phyloP scores from a whole-genome alignment of 2,888 invertebrate species.

The Choreutis nemorana region DNA sequence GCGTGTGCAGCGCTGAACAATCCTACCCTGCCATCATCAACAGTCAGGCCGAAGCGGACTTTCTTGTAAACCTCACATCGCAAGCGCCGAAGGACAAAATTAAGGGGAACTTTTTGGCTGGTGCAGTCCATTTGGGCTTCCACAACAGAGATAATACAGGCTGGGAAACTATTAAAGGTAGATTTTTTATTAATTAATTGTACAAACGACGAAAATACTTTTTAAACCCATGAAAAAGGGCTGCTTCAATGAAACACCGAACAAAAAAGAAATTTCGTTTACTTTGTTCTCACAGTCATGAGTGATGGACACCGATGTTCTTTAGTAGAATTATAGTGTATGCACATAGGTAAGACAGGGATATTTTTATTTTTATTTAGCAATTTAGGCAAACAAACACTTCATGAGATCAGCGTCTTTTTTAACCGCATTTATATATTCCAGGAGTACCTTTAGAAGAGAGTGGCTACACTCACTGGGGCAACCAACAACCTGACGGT shows the following conservation, averaged over 20 bases:
- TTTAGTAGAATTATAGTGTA: no score
- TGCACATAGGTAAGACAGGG: no score
- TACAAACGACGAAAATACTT: no score
- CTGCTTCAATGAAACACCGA: not conserved
- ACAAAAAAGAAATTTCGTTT: no score
- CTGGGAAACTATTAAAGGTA: conserved; percentile 33
- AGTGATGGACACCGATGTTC: no score
- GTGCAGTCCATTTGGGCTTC: conserved; percentile 13
- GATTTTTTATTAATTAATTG: conserved; percentile 1
- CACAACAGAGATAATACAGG: conserved; percentile 17
- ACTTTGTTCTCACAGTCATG: no score
- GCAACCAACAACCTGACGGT: conserved; percentile 33
- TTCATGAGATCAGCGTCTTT: no score
- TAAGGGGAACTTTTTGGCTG: conserved; percentile 15
- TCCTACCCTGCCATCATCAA: conserved; percentile 37
- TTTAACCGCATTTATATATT: no score
- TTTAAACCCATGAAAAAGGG: not conserved
- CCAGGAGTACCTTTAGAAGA: conserved; percentile 24
- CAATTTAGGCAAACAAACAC: no score
- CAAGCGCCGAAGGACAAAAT: conserved; percentile 22
- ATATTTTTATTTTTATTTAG: no score
- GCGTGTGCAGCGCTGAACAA: conserved; percentile 30
- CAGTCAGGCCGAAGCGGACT: conserved; percentile 25
- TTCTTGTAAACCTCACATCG: conserved; percentile 22
- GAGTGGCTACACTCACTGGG: conserved; percentile 34